Evolutionary conservation across 1,140 invertebrate genomes (phyloP).

Genomic region (Melitaea cinxia): DNA sequence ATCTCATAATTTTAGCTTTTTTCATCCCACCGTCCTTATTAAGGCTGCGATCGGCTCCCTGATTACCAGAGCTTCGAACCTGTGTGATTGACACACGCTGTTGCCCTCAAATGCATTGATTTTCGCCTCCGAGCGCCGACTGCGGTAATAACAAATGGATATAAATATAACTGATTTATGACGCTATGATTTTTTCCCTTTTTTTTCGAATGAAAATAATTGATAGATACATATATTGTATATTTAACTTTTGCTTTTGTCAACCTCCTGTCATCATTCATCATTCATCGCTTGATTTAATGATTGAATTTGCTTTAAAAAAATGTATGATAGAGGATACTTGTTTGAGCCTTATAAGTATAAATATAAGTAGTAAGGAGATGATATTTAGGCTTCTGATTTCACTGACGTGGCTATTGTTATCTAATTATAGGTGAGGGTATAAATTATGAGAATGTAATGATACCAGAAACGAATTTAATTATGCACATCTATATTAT

Average conservation of each 20-base stretch:
- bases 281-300: too few relatives aligned
- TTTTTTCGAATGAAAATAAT: slow-evolving; percentile 4
- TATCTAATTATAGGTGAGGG: too few relatives aligned
- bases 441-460: too few relatives aligned
- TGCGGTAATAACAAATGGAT: slow-evolving; percentile 10
- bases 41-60: slow-evolving; percentile 50
- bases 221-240: not conserved
- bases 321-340: too few relatives aligned
- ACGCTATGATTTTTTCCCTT: too few relatives aligned
- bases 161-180: slow-evolving; percentile 10
- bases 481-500: too few relatives aligned
- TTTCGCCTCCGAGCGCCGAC: slow-evolving; percentile 19
- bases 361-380: too few relatives aligned
- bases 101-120: slow-evolving; percentile 40
- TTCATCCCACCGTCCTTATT: slow-evolving; percentile 65
- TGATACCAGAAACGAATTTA: too few relatives aligned
- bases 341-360: too few relatives aligned
- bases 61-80: slow-evolving; percentile 48
- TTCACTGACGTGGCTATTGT: too few relatives aligned
- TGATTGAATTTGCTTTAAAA: too few relatives aligned
- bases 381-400: too few relatives aligned
- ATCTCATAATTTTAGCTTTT: slow-evolving; percentile 71
- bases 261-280: not conserved
- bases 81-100: slow-evolving; percentile 60
- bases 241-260: not conserved